Conservation (phyloP, 2,797 vertebrate species). For the Scolopax rusticola region DNA sequence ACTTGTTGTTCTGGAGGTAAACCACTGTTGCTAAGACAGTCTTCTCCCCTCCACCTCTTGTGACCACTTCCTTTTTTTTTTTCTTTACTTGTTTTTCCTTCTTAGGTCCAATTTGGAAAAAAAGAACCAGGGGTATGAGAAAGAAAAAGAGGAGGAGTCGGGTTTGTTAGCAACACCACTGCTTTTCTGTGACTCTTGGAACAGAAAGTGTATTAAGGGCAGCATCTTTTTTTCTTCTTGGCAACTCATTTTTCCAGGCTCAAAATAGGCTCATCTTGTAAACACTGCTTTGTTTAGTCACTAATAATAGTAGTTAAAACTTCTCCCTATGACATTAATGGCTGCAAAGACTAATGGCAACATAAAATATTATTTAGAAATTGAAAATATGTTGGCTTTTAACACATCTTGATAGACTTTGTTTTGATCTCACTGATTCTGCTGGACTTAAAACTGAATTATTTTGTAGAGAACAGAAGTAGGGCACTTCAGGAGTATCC, state of each 20-base stretch:
- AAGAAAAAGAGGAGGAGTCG: neutral
- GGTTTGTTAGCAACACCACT: neutral
- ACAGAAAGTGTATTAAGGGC: neutral
- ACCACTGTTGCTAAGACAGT: neutral
- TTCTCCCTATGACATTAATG: neutral
- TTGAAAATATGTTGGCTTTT: neutral
- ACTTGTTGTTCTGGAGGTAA: neutral
- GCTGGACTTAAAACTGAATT: neutral
- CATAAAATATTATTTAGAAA: neutral
- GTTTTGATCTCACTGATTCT: neutral
- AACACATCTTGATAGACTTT: neutral
- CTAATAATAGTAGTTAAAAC: constrained; percentile 56
- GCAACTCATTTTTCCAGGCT: constrained; percentile 63
- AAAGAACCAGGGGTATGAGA: neutral
- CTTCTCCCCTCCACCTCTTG: neutral
- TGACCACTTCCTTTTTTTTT: neutral
- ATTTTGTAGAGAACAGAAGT: neutral
- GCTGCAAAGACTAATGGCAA: constrained; percentile 36
- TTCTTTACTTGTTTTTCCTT: neutral
- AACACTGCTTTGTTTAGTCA: constrained; percentile 23
- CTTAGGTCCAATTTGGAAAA: neutral
- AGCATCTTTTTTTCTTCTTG: constrained; percentile 48
- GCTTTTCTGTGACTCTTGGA: constrained; percentile 42
- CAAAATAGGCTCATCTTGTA: constrained; percentile 64
- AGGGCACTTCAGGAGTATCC: neutral